Evolutionary conservation across 2,113 vertebrate species (phyloP).

Genomic region (Psephotus haematonotus): DNA sequence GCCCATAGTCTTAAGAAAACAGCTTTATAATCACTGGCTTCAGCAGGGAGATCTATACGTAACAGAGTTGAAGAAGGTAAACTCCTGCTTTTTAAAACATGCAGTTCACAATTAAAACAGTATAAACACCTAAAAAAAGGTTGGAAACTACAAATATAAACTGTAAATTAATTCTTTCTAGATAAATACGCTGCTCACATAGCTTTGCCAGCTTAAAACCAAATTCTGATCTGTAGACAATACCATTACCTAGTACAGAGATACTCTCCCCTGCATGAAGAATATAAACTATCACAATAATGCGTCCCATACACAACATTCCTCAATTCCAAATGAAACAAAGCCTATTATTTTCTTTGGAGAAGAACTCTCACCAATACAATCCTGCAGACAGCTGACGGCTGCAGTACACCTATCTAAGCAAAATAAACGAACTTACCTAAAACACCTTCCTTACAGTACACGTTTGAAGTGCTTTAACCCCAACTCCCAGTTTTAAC

Average conservation of each 20-base stretch:
- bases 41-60: background rate
- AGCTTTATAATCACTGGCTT: background rate
- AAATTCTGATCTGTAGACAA: background rate
- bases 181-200: background rate
- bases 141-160: background rate
- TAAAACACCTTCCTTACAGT: background rate
- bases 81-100: background rate
- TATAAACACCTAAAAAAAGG: background rate
- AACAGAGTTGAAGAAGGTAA: background rate
- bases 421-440: background rate
- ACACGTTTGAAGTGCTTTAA: background rate
- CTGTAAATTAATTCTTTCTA: background rate
- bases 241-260: background rate
- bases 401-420: background rate
- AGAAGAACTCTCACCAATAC: background rate
- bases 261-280: background rate
- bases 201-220: background rate
- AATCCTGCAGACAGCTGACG: background rate
- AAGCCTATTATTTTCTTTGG: background rate
- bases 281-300: background rate
- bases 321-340: background rate
- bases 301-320: background rate
- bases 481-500: background rate
- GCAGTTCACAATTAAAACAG: background rate
- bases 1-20: background rate